Evolutionary conservation across 2,888 invertebrate species (phyloP).

Genomic region (Lucinisca nassula): DNA sequence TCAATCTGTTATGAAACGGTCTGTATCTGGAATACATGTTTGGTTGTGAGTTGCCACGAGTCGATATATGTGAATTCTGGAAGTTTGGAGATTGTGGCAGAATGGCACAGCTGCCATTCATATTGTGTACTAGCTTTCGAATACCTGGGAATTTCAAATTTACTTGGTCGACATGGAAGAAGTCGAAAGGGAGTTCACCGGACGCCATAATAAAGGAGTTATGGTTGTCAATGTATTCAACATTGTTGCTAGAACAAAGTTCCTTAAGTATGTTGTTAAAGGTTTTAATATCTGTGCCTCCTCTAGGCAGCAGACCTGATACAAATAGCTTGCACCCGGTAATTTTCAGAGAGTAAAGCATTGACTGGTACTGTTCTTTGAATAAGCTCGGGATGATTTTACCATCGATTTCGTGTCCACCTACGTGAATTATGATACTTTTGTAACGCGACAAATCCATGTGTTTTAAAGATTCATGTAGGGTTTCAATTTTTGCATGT

Average conservation of each 20-base stretch:
- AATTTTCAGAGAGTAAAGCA: background rate
- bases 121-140: background rate
- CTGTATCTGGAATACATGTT: background rate
- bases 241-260: background rate
- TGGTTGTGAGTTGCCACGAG: background rate
- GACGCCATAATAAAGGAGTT: too few relatives aligned
- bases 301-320: background rate
- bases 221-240: background rate
- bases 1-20: background rate
- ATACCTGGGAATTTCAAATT: background rate
- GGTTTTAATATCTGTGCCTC: background rate
- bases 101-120: background rate
- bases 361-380: background rate
- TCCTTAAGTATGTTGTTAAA: background rate
- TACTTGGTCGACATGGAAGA: background rate
- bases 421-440: background rate
- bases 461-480: background rate
- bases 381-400: background rate
- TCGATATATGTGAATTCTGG: background rate
- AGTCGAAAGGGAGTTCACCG: background rate
- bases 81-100: background rate
- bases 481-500: background rate
- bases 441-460: background rate
- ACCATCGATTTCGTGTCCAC: background rate
- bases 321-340: background rate